Base-by-base conservation (phyloP, 37 sponge, comb jelly and placozoan genomes). In the Haliclona indistincta region DNA sequence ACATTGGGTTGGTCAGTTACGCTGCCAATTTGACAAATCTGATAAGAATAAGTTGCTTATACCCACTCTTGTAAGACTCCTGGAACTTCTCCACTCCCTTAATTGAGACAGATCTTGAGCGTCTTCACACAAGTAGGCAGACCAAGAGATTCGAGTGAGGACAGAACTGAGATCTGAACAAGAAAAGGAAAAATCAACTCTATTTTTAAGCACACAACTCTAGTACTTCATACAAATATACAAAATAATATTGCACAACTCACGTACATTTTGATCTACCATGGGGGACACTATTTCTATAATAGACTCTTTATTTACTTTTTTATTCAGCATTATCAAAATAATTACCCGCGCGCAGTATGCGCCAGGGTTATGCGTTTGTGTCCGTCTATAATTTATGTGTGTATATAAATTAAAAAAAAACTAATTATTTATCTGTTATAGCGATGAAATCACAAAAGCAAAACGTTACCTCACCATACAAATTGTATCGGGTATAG, bases 181-280 rank as follows among this genome's bases (percentile, higher is more conserved):
- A 19, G n/a, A n/a, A n/a, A n/a, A n/a, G n/a, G n/a, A 28, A 22
- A 44, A 20, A 10, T 23, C 68, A 64, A 38, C 22, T 25, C 13
- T 11, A 4, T n/a, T 56, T 28, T 17, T 66, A 5, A 61, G 22
- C 43, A 38, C 40, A 52, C 47, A 76, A 25, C 10, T 4, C 38
- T 54, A 25, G 11, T n/a, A 42, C 44, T 29, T 4, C n/a, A n/a
- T 68, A n/a, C 43, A 29, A 20, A 2, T 4, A 3, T 28, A 42
- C 3, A 38, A 29, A 49, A 22, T 17, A 22, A 58, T 58, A 33
- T n/a, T n/a, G n/a, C n/a, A n/a, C n/a, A n/a, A n/a, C n/a, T n/a
- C n/a, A n/a, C 74, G 33, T 42, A 88, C 89, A 77, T 88, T 81
- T 43, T 72, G 74, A 52, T 82, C 79, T 15, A 82, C 70, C 74